Conservation (phyloP, 92 coral and sea anemone species). For the Heliopora coerulea region DNA sequence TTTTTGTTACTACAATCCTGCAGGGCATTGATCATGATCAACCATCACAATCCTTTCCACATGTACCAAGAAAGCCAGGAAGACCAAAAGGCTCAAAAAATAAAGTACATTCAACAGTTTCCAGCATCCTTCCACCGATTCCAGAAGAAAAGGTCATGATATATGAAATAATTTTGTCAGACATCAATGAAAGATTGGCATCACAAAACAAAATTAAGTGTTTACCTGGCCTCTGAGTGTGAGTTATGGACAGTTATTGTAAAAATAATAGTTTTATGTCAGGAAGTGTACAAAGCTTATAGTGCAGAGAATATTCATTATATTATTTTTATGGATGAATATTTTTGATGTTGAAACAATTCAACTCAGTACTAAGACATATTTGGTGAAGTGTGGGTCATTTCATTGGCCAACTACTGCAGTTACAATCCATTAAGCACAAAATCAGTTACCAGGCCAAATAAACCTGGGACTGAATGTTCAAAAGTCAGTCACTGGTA, state of each 20-base stretch:
- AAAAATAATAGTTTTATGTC: not conserved
- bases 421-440: too few species aligned
- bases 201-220: conserved; percentile 88
- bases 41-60: conserved; percentile 7
- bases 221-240: conserved; percentile 44
- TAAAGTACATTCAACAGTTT: conserved; percentile 51
- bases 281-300: not conserved
- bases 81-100: conserved; percentile 86
- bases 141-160: conserved; percentile 83
- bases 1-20: too few species aligned
- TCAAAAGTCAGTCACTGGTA: too few species aligned
- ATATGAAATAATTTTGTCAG: conserved; percentile 79
- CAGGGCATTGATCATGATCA: not conserved
- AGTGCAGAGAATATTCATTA: too few species aligned
- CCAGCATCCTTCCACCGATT: conserved; percentile 71
- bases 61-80: conserved; percentile 70
- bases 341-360: too few species aligned
- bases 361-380: too few species aligned
- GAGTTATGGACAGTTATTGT: not conserved
- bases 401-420: too few species aligned
- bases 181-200: conserved; percentile 85
- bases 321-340: not conserved
- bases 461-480: too few species aligned
- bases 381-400: too few species aligned
- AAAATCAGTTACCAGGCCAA: too few species aligned